Conservation (phyloP, 2,888 invertebrate species). For the Celastrina argiolus region DNA sequence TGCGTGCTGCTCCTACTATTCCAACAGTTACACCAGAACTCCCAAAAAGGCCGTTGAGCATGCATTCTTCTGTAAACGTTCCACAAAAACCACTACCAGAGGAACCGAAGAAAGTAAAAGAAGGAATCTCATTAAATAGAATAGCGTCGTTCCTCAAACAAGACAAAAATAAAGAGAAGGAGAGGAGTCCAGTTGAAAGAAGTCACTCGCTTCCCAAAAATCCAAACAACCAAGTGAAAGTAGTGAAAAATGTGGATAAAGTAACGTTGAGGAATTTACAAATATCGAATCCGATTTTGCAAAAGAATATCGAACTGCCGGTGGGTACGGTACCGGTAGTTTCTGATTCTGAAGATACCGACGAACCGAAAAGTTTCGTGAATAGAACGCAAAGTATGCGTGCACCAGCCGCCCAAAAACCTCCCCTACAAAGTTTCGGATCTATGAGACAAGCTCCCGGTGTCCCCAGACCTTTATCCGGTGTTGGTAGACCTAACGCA, state of each 20-base stretch:
- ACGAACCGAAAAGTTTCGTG: constrained; percentile 78
- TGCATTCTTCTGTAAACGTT: constrained; percentile 55
- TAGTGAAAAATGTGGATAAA: constrained; percentile 83
- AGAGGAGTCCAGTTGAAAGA: constrained; percentile 68
- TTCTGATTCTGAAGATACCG: constrained; percentile 69
- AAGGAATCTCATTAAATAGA: constrained; percentile 81
- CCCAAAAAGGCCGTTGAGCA: constrained; percentile 72
- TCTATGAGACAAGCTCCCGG: constrained; percentile 87
- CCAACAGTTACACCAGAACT: constrained; percentile 59
- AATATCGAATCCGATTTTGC: constrained; percentile 90
- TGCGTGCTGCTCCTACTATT: constrained; percentile 78
- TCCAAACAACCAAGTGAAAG: constrained; percentile 77
- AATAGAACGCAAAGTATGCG: constrained; percentile 91
- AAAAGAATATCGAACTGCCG: constrained; percentile 80
- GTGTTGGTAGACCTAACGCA: constrained; percentile 84
- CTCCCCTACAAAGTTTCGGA: constrained; percentile 86
- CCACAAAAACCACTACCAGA: constrained; percentile 68
- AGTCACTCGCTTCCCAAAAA: constrained; percentile 79
- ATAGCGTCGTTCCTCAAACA: constrained; percentile 87
- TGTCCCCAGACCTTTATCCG: constrained; percentile 84
- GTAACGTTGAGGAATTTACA: constrained; percentile 85
- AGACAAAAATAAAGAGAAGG: constrained; percentile 73
- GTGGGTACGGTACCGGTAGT: constrained; percentile 80
- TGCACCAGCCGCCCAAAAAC: constrained; percentile 75
- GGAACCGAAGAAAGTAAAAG: constrained; percentile 76